Conservation (phyloP, 2,797 vertebrate species). For the Ficedula albicollis region DNA sequence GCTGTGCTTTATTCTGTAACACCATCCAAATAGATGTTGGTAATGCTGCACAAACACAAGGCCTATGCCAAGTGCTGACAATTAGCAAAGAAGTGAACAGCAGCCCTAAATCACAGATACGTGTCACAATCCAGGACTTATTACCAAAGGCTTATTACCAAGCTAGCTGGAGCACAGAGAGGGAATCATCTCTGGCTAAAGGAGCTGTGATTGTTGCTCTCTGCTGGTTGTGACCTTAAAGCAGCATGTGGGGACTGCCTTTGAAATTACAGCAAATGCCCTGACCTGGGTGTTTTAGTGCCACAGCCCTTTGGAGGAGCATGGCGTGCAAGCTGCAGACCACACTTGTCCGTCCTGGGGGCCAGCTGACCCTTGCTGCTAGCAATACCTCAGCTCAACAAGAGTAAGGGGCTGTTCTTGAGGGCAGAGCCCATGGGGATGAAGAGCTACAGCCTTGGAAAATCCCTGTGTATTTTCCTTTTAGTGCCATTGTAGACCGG, state of each 20-base stretch:
- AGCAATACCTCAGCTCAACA: neutral
- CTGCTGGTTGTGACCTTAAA: neutral
- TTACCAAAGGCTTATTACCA: neutral
- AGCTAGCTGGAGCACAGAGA: neutral
- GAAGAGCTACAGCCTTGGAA: neutral
- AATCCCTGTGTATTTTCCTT: neutral
- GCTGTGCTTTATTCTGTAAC: neutral
- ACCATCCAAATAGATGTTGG: neutral
- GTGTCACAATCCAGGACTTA: fast-evolving
- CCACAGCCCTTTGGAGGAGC: neutral
- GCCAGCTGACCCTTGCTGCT: fast-evolving
- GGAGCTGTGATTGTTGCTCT: neutral
- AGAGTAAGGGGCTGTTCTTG: neutral
- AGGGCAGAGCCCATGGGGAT: neutral
- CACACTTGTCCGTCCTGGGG: fast-evolving
- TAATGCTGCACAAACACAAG: neutral
- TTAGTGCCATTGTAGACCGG: neutral
- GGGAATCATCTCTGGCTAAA: neutral
- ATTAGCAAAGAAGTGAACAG: neutral
- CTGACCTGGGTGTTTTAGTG: neutral
- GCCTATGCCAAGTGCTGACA: neutral
- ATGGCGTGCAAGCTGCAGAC: neutral
- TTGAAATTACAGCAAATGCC: neutral
- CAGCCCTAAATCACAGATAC: neutral
- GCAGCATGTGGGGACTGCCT: neutral